These are phyloP conservation scores for Hemicordylus capensis DNA, from an alignment of 2,113 vertebrate genomes.

Conservation along the genomic window DNA sequence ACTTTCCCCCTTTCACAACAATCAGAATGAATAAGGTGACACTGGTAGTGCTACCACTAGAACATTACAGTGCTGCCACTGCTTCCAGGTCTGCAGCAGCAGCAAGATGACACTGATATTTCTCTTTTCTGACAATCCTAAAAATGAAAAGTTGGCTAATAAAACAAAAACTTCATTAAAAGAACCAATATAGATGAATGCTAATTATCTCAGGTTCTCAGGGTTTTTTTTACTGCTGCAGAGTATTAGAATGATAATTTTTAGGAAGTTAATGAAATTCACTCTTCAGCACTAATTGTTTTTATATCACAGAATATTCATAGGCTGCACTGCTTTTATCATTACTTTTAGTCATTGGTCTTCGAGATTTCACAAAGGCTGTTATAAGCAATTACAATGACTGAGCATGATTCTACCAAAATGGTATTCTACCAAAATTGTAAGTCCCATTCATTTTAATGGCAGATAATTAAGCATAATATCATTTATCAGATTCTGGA, in stretches of 20 bases:
- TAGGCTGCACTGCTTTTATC: neutral
- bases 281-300: neutral
- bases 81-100: no score
- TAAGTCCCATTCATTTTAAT: neutral
- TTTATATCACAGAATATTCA: constrained; percentile 14
- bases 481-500: constrained; percentile 21
- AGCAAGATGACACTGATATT: no score
- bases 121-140: neutral
- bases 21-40: no score
- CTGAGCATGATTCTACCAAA: neutral
- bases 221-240: neutral
- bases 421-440: neutral
- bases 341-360: constrained; percentile 16
- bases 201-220: neutral
- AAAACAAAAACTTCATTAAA: neutral
- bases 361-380: neutral
- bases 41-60: no score
- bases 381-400: neutral
- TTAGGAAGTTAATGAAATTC: neutral
- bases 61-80: no score
- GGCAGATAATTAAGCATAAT: neutral
- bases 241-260: neutral
- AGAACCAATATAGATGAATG: neutral
- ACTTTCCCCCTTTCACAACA: no score
- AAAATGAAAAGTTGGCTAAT: no score